Evolutionary conservation across 2,888 invertebrate species (phyloP).

Genomic region (Euplagia quadripunctaria): DNA sequence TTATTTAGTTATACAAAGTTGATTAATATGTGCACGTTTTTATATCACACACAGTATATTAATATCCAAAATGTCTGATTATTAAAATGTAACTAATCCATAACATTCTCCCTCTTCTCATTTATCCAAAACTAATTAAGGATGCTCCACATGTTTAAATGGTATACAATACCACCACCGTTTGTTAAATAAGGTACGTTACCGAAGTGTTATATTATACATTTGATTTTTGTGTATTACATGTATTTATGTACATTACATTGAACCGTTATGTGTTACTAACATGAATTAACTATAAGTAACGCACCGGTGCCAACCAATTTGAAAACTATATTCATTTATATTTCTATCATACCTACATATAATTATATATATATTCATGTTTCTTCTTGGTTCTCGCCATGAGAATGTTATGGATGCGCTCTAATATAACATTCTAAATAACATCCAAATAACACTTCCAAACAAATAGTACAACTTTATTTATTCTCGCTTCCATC

Average conservation of each 20-base stretch:
- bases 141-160: slow-evolving; percentile 85
- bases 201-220: slow-evolving; percentile 76
- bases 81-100: slow-evolving; percentile 85
- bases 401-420: slow-evolving; percentile 85
- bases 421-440: slow-evolving; percentile 66
- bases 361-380: slow-evolving; percentile 22
- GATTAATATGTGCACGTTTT: slow-evolving; percentile 61
- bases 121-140: slow-evolving; percentile 87
- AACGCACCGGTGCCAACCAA: slow-evolving; percentile 81
- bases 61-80: slow-evolving; percentile 67
- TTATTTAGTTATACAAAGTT: background rate
- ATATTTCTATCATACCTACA: slow-evolving; percentile 37
- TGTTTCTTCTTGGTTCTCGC: slow-evolving; percentile 45
- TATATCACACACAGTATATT: slow-evolving; percentile 66
- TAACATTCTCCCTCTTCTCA: slow-evolving; percentile 87
- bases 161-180: slow-evolving; percentile 85
- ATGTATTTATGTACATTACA: slow-evolving; percentile 72
- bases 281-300: slow-evolving; percentile 65
- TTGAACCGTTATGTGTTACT: slow-evolving; percentile 76
- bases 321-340: slow-evolving; percentile 10
- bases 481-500: slow-evolving; percentile 76
- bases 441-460: slow-evolving; percentile 40
- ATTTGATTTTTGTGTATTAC: slow-evolving; percentile 82
- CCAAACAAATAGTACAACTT: slow-evolving; percentile 52
- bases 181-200: slow-evolving; percentile 85